phyloP scores from a whole-genome alignment of 2,113 vertebrate species.

The Pipa parva region DNA sequence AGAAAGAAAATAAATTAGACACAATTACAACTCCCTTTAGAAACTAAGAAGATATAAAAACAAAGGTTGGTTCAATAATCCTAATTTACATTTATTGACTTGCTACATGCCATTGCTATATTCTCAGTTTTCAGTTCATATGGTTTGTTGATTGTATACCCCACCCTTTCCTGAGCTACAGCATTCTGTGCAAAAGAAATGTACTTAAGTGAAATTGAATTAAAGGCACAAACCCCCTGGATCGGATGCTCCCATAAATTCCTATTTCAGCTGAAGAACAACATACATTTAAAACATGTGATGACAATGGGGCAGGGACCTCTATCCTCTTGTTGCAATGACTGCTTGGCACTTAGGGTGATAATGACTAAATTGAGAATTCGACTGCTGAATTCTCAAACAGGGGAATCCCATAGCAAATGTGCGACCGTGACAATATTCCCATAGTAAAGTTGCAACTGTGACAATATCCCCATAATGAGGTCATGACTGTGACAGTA shows the following conservation, averaged over 20 bases:
- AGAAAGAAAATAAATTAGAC: constrained; percentile 6
- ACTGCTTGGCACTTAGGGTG: no score
- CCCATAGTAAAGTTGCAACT: no score
- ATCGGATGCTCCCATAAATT: not conserved
- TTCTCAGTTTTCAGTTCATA: not conserved
- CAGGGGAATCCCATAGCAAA: no score
- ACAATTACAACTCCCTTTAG: constrained; percentile 1
- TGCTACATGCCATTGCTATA: constrained; percentile 3
- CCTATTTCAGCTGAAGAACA: not conserved
- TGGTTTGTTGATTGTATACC: constrained; percentile 16
- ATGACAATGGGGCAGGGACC: no score
- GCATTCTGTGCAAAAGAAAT: constrained; percentile 7
- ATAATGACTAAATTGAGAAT: no score
- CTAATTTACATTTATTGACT: constrained; percentile 5
- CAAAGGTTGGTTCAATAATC: not conserved
- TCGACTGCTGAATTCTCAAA: no score
- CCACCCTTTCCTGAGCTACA: constrained; percentile 35
- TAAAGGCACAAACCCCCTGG: constrained; percentile 9
- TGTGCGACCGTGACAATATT: no score
- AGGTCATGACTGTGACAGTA: no score
- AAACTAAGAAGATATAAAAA: constrained; percentile 20
- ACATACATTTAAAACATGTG: no score
- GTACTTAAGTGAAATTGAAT: constrained; percentile 5
- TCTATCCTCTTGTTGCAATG: no score
- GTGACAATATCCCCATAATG: no score